Evolutionary conservation across 2,113 vertebrate genomes (phyloP), one percentile per base, ranked within the genome.

Genomic region (Vimba vimba): DNA sequence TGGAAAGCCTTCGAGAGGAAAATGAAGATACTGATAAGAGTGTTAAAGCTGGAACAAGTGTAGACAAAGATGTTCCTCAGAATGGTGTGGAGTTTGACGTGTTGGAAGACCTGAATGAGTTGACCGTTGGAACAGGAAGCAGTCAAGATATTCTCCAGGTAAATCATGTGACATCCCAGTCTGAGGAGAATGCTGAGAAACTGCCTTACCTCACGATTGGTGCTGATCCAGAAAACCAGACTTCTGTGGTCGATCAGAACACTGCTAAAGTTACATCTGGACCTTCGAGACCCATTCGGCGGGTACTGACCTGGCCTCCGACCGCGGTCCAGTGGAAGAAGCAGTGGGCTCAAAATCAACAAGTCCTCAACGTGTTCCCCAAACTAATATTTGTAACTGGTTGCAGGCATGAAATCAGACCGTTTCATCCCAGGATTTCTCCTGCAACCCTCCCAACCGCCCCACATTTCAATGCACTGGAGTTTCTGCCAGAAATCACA

Each of bases 121-220:
- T 59, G 5, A 59, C 30, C 2, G 4, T 7, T 9, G 80, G 23
- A 81, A 50, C 50, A 66, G 79, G 7, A 62, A 71, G 43, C 33
- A 84, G 19, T 17, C 66, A 30, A 59, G 21, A 55, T 25, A 8
- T 45, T 71, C n/a, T 39, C 11, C 64, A 86, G 6, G 47, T 3
- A 6, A 62, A 69, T 25, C 25, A 68, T 71, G 78, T 75, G 15
- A 0, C 1, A 3, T 39, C 7, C 12, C 21, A 43, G 36, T 17
- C 30, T 47, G n/a, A 85, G 19, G 76, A 81, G 21, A 69, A 47
- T 79, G 6, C 23, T n/a, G 93, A 94, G 23, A 52, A 86, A 8
- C 84, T 90, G 0, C 89, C 93, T 0, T 94, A 95, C 60, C 86
- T 95, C n/a, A 94, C 92, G 81, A 94, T 94, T 1, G 93, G 93